These are phyloP conservation scores for Heliconius himera DNA, from an alignment of 1,140 invertebrate species.

Conservation along the genomic window DNA sequence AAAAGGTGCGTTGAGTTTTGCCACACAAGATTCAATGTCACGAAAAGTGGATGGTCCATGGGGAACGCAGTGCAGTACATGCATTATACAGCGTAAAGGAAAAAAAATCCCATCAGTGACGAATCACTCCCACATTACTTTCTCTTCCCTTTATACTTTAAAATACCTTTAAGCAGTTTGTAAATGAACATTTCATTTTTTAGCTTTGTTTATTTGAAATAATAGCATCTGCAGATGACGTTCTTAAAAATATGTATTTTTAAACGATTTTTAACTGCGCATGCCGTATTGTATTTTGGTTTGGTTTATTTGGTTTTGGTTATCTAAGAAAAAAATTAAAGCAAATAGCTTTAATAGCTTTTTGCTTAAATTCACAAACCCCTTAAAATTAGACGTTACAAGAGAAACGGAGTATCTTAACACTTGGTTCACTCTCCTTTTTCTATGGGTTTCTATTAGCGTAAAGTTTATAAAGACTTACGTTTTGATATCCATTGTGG, in stretches of 20 bases:
- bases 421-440: too few species aligned
- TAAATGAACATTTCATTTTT: not conserved
- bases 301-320: too few species aligned
- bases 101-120: too few species aligned
- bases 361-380: not conserved
- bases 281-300: not conserved
- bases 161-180: not conserved
- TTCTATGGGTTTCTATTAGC: not conserved
- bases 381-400: too few species aligned
- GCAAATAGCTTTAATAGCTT: not conserved
- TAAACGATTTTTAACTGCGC: conserved; percentile 8
- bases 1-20: not conserved
- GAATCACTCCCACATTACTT: not conserved
- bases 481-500: not conserved
- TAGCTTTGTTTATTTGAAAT: conserved; percentile 6
- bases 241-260: conserved; percentile 1
- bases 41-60: not conserved
- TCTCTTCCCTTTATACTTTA: not conserved
- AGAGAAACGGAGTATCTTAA: too few species aligned
- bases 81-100: too few species aligned
- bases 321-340: not conserved
- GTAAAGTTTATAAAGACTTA: not conserved
- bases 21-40: not conserved
- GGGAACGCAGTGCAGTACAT: too few species aligned
- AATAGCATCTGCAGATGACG: not conserved